Evolutionary conservation across 2,797 vertebrate species (phyloP).

Genomic region (Monodelphis domestica): DNA sequence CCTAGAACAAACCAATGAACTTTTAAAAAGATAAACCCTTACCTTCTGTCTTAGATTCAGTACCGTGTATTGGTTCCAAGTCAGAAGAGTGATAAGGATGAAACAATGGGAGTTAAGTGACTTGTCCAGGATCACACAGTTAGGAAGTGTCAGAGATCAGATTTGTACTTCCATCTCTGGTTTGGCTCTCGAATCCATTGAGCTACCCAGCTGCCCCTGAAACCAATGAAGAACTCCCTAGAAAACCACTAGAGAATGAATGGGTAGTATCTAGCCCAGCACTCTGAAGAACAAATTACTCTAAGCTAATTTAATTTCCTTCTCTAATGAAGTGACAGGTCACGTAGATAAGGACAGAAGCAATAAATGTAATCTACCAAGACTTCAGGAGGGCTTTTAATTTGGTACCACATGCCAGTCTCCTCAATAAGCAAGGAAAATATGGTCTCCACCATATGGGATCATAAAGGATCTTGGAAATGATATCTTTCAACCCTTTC

Average conservation of each 20-base stretch:
- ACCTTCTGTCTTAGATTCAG: no score
- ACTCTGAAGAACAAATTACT: slow-evolving; percentile 58
- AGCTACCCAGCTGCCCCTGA: no score
- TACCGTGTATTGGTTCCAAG: no score
- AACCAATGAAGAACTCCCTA: no score
- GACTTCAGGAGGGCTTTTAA: slow-evolving; percentile 59
- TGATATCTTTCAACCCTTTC: neutral
- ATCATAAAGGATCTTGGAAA: neutral
- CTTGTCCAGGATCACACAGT: no score
- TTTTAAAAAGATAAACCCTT: no score
- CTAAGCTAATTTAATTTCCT: slow-evolving; percentile 63
- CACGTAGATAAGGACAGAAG: slow-evolving; percentile 11
- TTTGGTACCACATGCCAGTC: slow-evolving; percentile 54
- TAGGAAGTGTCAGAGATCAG: no score
- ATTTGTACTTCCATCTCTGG: no score
- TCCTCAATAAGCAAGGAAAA: slow-evolving; percentile 38
- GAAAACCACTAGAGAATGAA: neutral
- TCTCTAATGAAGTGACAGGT: slow-evolving; percentile 61
- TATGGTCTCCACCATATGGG: neutral
- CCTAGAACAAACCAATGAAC: neutral
- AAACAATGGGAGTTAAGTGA: no score
- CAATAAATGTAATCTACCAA: slow-evolving; percentile 40
- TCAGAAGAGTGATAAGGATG: no score
- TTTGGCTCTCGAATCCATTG: no score
- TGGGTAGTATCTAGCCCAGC: slow-evolving; percentile 19